These are phyloP conservation scores for Phylloscopus whistleri DNA, from an alignment of 2,113 vertebrate genomes.

Conservation along the genomic window DNA sequence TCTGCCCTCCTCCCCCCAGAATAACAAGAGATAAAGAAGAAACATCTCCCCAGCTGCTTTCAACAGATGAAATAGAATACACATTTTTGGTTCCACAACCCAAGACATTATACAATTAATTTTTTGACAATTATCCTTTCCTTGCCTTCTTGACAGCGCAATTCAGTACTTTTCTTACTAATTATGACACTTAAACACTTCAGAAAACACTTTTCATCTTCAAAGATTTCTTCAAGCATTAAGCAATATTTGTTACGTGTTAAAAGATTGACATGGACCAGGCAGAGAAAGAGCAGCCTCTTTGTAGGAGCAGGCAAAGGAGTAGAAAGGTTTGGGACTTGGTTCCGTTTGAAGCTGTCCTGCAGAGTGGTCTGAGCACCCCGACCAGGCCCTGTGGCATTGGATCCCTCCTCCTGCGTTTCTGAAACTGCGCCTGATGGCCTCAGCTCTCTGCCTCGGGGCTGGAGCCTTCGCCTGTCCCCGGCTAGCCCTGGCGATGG, in stretches of 20 bases:
- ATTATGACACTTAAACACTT: not conserved
- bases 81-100: too few relatives aligned
- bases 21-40: too few relatives aligned
- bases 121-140: not conserved
- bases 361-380: fast-evolving
- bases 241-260: not conserved
- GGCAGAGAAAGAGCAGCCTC: not conserved
- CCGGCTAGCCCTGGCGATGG: too few relatives aligned
- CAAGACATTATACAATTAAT: not conserved
- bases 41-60: too few relatives aligned
- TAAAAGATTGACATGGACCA: not conserved
- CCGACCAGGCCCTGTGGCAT: too few relatives aligned
- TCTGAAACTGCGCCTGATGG: too few relatives aligned
- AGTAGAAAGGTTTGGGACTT: not conserved
- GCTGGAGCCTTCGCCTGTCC: too few relatives aligned
- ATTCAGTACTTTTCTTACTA: not conserved
- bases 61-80: too few relatives aligned
- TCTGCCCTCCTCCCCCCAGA: too few relatives aligned
- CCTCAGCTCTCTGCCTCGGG: too few relatives aligned
- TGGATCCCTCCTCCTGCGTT: not conserved
- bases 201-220: not conserved
- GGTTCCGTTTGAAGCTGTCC: not conserved
- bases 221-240: not conserved
- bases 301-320: not conserved
- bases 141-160: not conserved